Conservation (phyloP, 2,888 invertebrate species). For the Lamellibrachia satsuma region DNA sequence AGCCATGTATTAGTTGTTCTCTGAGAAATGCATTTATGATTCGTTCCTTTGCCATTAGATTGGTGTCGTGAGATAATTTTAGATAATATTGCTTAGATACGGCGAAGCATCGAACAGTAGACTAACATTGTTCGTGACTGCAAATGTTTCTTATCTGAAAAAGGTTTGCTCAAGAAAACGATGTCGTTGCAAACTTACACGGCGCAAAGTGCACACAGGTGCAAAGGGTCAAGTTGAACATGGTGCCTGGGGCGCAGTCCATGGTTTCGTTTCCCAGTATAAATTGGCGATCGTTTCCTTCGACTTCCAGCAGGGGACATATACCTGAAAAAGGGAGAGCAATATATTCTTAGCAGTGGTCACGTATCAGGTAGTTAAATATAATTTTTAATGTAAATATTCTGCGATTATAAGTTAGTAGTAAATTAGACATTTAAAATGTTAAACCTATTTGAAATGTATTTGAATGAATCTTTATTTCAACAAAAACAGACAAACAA, state of each 20-base stretch:
- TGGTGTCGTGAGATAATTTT: not conserved
- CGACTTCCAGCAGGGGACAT: not conserved
- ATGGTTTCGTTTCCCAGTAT: not conserved
- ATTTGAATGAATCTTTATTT: not conserved
- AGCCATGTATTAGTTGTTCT: not conserved
- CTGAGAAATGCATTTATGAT: not conserved
- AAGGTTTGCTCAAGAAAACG: not conserved
- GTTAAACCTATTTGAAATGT: not conserved
- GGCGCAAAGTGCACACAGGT: not conserved
- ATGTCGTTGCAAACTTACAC: not conserved
- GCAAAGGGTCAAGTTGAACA: constrained; percentile 1
- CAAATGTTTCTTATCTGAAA: too few species aligned
- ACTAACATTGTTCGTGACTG: not conserved
- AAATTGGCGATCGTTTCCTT: not conserved
- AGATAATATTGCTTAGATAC: not conserved
- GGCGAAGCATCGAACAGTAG: not conserved
- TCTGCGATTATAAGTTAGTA: not conserved
- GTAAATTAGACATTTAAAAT: not conserved
- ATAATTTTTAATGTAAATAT: not conserved
- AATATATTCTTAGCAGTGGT: not conserved
- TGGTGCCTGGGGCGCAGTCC: constrained; percentile 19
- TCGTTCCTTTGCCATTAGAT: not conserved
- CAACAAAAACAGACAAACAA: too few species aligned
- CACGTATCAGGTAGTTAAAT: not conserved
- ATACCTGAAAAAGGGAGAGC: not conserved